These are phyloP conservation scores for Eurosta solidaginis DNA, from an alignment of 1,140 invertebrate species.

Conservation along the genomic window DNA sequence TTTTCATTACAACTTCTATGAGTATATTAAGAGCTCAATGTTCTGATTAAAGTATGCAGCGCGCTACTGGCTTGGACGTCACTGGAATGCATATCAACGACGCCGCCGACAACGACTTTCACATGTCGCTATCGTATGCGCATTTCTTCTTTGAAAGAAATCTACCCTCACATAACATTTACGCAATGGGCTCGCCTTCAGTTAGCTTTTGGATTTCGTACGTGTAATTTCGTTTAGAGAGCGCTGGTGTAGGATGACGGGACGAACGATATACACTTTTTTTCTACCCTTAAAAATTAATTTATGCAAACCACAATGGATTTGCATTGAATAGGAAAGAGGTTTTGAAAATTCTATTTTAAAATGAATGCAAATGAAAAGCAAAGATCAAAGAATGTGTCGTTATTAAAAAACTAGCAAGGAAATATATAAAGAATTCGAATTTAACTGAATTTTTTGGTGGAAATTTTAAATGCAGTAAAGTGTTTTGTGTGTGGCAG, in stretches of 20 bases:
- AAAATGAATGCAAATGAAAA: no score
- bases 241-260: neutral
- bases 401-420: no score
- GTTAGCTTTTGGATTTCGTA: conserved; percentile 59
- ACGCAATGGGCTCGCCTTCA: conserved; percentile 43
- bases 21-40: no score
- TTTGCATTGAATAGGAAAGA: no score
- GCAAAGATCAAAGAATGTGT: no score
- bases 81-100: conserved; percentile 1
- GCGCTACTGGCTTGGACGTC: neutral
- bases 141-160: neutral
- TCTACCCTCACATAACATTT: conserved; percentile 35
- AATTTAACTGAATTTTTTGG: no score
- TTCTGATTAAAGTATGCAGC: neutral
- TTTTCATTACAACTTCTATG: no score
- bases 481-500: no score
- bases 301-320: neutral
- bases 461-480: no score
- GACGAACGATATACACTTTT: neutral
- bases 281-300: neutral
- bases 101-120: neutral
- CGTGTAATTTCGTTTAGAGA: conserved; percentile 53
- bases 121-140: neutral
- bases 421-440: no score
- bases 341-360: no score